Conservation (phyloP, 2,113 vertebrate genomes). For the Micronisus gabar region DNA sequence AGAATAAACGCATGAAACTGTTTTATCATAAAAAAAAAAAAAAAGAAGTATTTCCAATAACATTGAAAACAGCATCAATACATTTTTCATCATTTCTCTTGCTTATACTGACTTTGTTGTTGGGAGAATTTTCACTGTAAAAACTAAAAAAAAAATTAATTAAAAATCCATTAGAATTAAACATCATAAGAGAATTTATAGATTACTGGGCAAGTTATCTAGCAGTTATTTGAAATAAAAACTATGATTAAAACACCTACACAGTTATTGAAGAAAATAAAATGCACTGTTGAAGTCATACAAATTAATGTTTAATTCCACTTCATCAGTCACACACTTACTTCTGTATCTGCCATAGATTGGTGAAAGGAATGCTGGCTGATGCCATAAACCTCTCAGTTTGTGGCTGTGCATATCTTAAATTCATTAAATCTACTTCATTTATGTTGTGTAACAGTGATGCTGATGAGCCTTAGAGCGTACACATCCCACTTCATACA, state of each 20-base stretch:
- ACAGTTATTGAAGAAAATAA: not conserved
- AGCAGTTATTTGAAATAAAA: not conserved
- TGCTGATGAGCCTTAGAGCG: not conserved
- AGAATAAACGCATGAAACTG: not conserved
- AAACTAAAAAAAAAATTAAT: not conserved
- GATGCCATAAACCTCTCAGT: not conserved
- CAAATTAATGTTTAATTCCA: not conserved
- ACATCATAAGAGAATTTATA: not conserved
- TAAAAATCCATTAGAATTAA: not conserved
- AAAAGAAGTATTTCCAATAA: not conserved
- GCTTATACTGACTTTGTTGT: not conserved
- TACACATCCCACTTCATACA: not conserved
- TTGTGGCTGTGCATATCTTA: not conserved
- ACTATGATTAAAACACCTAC: not conserved
- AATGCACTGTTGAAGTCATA: not conserved
- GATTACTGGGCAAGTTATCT: not conserved
- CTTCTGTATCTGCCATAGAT: not conserved
- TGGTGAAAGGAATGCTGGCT: not conserved
- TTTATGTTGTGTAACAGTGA: not conserved
- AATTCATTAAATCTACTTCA: not conserved
- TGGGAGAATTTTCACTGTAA: not conserved
- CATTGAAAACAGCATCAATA: not conserved
- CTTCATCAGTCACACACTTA: not conserved
- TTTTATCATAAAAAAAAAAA: not conserved
- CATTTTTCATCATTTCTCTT: not conserved